phyloP scores from a whole-genome alignment of 2,113 vertebrate species.

The Aspidoscelis tigris region DNA sequence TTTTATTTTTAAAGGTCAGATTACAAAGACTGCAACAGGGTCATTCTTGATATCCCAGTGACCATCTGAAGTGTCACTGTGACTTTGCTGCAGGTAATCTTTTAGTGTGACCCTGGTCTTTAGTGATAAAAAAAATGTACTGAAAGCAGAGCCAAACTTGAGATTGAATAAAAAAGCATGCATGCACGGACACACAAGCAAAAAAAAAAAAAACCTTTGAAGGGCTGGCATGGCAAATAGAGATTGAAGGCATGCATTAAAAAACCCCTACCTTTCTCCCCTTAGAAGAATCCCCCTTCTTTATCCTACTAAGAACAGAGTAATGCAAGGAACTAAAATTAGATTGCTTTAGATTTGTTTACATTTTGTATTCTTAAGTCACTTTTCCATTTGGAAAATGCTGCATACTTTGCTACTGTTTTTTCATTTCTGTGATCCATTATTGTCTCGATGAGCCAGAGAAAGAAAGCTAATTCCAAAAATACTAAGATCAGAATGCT shows the following conservation, averaged over 20 bases:
- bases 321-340: constrained; percentile 11
- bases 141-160: not conserved
- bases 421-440: not conserved
- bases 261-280: not conserved
- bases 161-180: not conserved
- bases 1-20: constrained; percentile 14
- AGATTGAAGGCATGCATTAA: not conserved
- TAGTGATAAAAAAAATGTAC: constrained; percentile 9
- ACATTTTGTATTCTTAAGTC: too few species aligned
- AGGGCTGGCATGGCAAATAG: not conserved
- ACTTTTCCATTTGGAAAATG: not conserved
- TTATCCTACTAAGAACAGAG: not conserved
- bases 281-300: not conserved
- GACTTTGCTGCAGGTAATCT: constrained; percentile 21
- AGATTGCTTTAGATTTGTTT: not conserved
- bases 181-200: not conserved
- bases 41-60: constrained; percentile 27
- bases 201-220: not conserved
- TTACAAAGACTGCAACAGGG: constrained; percentile 16
- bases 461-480: not conserved
- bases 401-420: not conserved
- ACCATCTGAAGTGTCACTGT: constrained; percentile 4
- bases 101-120: constrained; percentile 22
- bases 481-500: not conserved
- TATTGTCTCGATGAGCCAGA: not conserved